Evolutionary conservation across 2,888 invertebrate genomes (phyloP), one percentile per base, ranked within the genome.

Genomic region (Pseudococcus longispinus): DNA sequence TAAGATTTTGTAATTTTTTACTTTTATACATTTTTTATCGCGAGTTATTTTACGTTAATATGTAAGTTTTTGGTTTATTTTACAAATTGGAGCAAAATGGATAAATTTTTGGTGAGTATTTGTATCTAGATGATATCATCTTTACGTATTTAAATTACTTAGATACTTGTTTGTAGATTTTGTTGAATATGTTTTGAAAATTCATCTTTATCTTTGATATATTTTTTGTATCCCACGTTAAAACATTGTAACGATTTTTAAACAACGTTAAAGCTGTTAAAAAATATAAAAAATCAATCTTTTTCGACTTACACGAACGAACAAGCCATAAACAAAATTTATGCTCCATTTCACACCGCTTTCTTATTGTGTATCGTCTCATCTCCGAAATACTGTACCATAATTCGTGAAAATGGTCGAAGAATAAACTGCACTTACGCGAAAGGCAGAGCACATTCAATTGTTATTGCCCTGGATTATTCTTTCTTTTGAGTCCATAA

Each of bases 381-480:
- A 70, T 29, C 29, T 70, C 8, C 20, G n/a, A 20, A 20, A 55
- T 13, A 23, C 65, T 23, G 65, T 65, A 1, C 29, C 20, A 80
- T 80, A 80, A 80, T 80, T 80, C 18, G 77, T n/a, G 77, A 70
- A 70, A 70, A 70, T 29, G 70, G 70, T 26, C 18, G 13, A 26
- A 37, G 74, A 74, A 70, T 29, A 70, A 74, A n/a, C n/a, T 37
- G 37, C 9, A 37, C 77, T n/a, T 37, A 37, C 20, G 9, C 37
- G 42, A 80, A 80, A 29, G 70, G 15, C 26, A 29, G 18, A 70
- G 18, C 6, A 42, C 5, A 80, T 80, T 80, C 77, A 80, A 80
- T 80, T 80, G 77, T 80, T 80, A 42, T 20, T 20, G 77, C 20
- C 77, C 77, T 80, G 77, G 77, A 42, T 80, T 29, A 32, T 9